Evolutionary conservation across 1,140 invertebrate species (phyloP), one percentile per base, ranked within the genome.

Genomic region (Sinonovacula constricta): DNA sequence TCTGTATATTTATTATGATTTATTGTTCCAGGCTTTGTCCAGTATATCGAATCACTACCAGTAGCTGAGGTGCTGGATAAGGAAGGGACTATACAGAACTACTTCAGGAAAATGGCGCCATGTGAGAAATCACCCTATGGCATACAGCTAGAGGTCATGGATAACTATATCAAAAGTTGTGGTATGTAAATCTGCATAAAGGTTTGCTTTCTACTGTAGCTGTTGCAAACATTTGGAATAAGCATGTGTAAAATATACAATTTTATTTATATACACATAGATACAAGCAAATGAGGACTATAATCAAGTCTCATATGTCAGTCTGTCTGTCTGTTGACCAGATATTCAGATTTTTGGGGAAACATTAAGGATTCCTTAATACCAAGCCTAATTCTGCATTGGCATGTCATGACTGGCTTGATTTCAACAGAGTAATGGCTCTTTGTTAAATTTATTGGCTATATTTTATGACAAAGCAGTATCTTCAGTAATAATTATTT

Each of bases 91-190:
- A 90, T 91, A 60, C 87, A 89, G 60, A 90, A 90, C 51, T 91
- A 97, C 91, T 96, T 99, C 85, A 92, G 95, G 12, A 97, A 96
- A 85, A 93, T 97, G 91, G 94, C 97, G 90, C 96, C 97, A 5
- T 95, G 94, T 66, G 95, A 97, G 86, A 95, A 92, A 80, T 96
- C 94, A 0, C 95, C 96, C 0, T 98, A 97, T 90, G 97, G 97
- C 15, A 97, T 99, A 66, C 92, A 95, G 30, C 92, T 96, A 0
- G 97, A 99, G 86, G 95, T 98, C 4, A 98, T 99, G 96, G 98
- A 99, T 88, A 98, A 96, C 15, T 99, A 99, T 90, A 95, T 99
- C 24, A 94, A 97, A 86, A 98, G 97, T 87, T 99, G 98, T 93
- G 97, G 94, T 94, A 91, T 88, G 90, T 83, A 67, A 36, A 57